A percentile compares a stretch with the other conserved stretches of the same genome.
These are phyloP conservation scores for Eugnorisma glareosa DNA, from an alignment of 2,888 invertebrate species.

Conservation along the genomic window DNA sequence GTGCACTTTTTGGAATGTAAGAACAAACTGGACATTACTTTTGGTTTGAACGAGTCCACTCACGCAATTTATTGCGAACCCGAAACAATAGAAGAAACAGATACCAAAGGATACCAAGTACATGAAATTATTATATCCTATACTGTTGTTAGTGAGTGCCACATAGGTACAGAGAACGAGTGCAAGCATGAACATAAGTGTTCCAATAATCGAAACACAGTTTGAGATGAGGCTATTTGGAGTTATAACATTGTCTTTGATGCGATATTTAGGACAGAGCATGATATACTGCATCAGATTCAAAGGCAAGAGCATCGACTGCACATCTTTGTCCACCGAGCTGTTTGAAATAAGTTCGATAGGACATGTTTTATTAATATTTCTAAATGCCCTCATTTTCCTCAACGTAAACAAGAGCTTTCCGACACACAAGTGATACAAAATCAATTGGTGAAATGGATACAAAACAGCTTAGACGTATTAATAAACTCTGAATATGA, in stretches of 20 bases:
- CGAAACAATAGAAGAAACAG: neutral
- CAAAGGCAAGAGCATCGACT: slow-evolving; percentile 43
- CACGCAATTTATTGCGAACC: slow-evolving; percentile 1
- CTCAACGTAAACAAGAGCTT: neutral
- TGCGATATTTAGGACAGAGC: slow-evolving; percentile 41
- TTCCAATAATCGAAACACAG: slow-evolving; percentile 22
- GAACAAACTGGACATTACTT: neutral
- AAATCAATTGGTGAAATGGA: neutral
- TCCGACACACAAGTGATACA: neutral
- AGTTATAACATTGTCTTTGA: slow-evolving; percentile 30
- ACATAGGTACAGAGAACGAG: neutral
- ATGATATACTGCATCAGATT: slow-evolving; percentile 41
- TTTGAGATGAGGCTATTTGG: slow-evolving; percentile 17
- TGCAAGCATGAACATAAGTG: neutral
- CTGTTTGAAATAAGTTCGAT: neutral
- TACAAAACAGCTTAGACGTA: no score
- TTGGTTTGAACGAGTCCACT: neutral
- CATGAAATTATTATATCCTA: neutral
- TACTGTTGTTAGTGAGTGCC: neutral
- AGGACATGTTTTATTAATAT: neutral
- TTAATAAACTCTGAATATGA: no score
- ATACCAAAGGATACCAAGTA: neutral
- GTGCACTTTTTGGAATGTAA: slow-evolving; percentile 35
- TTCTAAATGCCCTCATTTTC: neutral
- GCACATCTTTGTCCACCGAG: slow-evolving; percentile 38